Evolutionary conservation across 2,113 vertebrate species (phyloP).

Genomic region (Lasiurus borealis): DNA sequence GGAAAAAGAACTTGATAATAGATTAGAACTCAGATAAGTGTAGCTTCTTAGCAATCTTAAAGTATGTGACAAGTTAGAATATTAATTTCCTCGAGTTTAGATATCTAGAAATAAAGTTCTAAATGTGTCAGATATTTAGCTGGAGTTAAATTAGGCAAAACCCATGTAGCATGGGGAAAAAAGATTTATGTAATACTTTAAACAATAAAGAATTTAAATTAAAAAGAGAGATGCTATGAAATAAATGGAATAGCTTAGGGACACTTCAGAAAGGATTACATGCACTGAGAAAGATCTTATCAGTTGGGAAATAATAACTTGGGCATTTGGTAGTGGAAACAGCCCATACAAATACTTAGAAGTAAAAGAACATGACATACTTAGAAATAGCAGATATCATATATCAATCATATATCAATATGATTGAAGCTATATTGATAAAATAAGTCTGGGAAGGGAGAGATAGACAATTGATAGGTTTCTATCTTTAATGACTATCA

Average conservation of each 20-base stretch:
- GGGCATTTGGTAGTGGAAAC: neutral
- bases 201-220: no score
- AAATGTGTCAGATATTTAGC: neutral
- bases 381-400: neutral
- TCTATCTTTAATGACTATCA: neutral
- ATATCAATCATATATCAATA: no score
- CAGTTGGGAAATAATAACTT: neutral
- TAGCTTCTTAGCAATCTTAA: neutral
- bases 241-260: neutral
- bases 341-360: neutral
- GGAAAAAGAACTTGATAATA: neutral
- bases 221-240: neutral
- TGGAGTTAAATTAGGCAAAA: neutral
- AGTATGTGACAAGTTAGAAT: neutral
- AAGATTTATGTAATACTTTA: no score
- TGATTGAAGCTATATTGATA: neutral
- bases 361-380: neutral
- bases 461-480: neutral
- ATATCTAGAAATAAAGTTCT: neutral
- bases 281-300: neutral
- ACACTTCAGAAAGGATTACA: neutral
- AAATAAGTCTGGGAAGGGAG: neutral
- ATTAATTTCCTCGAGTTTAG: neutral
- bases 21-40: neutral
- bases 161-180: neutral